Evolutionary conservation across 2,888 invertebrate species (phyloP).

Genomic region (Noctuana brunneofusca): DNA sequence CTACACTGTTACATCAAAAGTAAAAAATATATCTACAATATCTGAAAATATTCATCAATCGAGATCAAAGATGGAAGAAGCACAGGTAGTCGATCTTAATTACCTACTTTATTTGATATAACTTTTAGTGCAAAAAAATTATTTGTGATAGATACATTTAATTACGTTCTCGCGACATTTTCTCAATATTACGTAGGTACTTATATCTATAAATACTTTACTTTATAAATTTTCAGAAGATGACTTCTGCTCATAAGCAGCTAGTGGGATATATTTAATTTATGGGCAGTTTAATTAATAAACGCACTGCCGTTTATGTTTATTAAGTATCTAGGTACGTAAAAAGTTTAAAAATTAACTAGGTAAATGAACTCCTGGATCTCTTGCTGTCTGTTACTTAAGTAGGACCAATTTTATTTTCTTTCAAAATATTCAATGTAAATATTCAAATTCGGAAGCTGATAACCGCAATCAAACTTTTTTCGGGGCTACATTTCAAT

Average conservation of each 20-base stretch:
- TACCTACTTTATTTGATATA: too few relatives aligned
- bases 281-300: not conserved
- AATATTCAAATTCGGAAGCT: slow-evolving; percentile 83
- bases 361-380: slow-evolving; percentile 23
- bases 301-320: not conserved
- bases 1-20: slow-evolving; percentile 1
- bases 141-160: too few relatives aligned
- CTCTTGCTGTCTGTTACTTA: slow-evolving; percentile 33
- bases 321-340: not conserved
- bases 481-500: slow-evolving; percentile 78
- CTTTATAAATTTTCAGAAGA: too few relatives aligned
- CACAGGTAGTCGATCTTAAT: too few relatives aligned
- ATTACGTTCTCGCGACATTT: too few relatives aligned
- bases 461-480: slow-evolving; percentile 80
- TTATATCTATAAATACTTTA: too few relatives aligned
- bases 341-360: not conserved
- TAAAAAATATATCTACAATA: not conserved
- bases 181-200: too few relatives aligned
- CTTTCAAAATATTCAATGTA: slow-evolving; percentile 69
- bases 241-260: not conserved
- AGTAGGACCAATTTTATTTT: slow-evolving; percentile 44
- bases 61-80: too few relatives aligned
- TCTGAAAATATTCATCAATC: too few relatives aligned
- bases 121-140: too few relatives aligned
- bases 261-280: too few relatives aligned